Evolutionary conservation across 2,888 invertebrate species (phyloP).

Genomic region (Enchytraeus crypticus): DNA sequence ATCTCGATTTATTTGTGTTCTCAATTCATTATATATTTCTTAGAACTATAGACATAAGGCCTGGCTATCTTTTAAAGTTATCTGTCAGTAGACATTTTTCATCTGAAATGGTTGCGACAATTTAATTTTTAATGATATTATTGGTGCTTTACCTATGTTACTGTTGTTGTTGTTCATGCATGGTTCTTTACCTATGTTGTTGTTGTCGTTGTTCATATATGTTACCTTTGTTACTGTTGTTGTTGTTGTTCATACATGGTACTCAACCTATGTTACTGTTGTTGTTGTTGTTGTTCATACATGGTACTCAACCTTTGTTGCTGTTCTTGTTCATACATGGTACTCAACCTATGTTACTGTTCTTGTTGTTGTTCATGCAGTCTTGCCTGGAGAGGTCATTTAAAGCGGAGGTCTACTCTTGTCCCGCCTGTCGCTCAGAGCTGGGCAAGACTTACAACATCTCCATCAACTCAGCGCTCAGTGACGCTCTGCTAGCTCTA

Average conservation of each 20-base stretch:
- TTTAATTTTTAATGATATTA: too few species aligned
- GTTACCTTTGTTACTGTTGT: too few species aligned
- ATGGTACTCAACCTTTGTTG: neutral
- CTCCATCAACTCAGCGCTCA: conserved; percentile 56
- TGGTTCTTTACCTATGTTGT: too few species aligned
- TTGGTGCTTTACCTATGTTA: too few species aligned
- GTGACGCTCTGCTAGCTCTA: conserved; percentile 55
- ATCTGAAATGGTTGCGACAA: too few species aligned
- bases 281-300: neutral
- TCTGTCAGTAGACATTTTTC: too few species aligned
- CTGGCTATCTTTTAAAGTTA: too few species aligned
- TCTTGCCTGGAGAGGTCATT: conserved; percentile 63
- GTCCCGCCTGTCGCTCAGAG: conserved; percentile 64
- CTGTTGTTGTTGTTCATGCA: too few species aligned
- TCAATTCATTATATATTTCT: too few species aligned
- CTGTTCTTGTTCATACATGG: neutral
- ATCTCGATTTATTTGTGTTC: too few species aligned
- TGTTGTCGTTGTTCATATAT: neutral
- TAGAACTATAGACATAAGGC: too few species aligned
- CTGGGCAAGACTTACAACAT: conserved; percentile 55
- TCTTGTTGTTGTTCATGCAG: conserved; percentile 44
- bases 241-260: neutral
- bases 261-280: neutral
- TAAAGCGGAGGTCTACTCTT: conserved; percentile 56
- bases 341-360: neutral